Evolutionary conservation across 2,797 vertebrate species (phyloP).

Genomic region (Sebastes oblongus): DNA sequence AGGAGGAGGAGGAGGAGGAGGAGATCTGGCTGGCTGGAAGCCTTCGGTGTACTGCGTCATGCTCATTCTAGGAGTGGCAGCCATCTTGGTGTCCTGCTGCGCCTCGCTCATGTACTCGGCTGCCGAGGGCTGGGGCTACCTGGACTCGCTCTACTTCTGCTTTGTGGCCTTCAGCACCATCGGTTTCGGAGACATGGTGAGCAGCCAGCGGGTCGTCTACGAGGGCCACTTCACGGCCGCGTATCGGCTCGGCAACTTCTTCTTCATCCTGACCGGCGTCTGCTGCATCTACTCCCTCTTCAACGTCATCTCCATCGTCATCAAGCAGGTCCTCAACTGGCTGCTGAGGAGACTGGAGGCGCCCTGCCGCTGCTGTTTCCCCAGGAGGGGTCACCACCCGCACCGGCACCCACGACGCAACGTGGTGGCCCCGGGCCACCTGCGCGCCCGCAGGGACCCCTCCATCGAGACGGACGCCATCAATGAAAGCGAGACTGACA

Average conservation of each 20-base stretch:
- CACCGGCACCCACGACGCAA: slow-evolving; percentile 84
- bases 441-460: slow-evolving; percentile 80
- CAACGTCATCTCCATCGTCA: slow-evolving; percentile 96
- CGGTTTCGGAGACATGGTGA: slow-evolving; percentile 96
- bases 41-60: slow-evolving; percentile 95
- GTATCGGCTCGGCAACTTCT: slow-evolving; percentile 91
- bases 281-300: slow-evolving; percentile 98
- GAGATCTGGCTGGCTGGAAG: slow-evolving; percentile 88
- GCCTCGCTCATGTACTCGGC: slow-evolving; percentile 93
- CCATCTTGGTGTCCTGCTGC: slow-evolving; percentile 91
- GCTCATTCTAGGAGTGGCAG: slow-evolving; percentile 91
- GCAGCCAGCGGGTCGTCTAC: slow-evolving; percentile 88
- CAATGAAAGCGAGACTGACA: slow-evolving; percentile 89
- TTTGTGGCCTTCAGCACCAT: slow-evolving; percentile 98
- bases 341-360: slow-evolving; percentile 86
- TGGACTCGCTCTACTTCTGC: slow-evolving; percentile 96
- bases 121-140: slow-evolving; percentile 92
- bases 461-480: slow-evolving; percentile 89
- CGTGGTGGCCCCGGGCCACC: slow-evolving; percentile 85
- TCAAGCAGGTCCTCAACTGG: slow-evolving; percentile 97
- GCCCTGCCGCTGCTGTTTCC: slow-evolving; percentile 79
- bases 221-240: slow-evolving; percentile 81
- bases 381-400: slow-evolving; percentile 76
- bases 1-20: slow-evolving; percentile 21
- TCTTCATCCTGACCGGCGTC: slow-evolving; percentile 94